Conservation (phyloP, 1,140 invertebrate species). For the Listronotus bonariensis region DNA sequence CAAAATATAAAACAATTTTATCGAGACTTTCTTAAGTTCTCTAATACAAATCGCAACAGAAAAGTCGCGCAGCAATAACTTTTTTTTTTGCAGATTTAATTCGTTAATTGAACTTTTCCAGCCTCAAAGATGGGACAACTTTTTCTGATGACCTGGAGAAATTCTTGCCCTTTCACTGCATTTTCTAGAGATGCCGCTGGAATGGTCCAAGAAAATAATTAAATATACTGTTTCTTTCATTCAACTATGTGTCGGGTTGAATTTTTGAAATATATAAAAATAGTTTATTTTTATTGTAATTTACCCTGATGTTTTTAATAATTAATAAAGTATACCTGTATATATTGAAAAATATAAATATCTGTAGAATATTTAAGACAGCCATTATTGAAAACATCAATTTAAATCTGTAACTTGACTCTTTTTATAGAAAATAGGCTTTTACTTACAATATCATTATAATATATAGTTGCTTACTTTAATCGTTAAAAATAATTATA, state of each 20-base stretch:
- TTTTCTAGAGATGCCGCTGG: constrained; percentile 6
- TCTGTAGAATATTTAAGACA: constrained; percentile 3
- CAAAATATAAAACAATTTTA: too few relatives aligned
- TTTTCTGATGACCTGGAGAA: constrained; percentile 41
- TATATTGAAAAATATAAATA: constrained; percentile 1
- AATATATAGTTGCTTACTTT: constrained; percentile 7
- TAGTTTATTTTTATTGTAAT: not conserved
- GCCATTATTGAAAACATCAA: constrained; percentile 9
- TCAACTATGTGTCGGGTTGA: constrained; percentile 11
- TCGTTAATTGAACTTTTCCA: constrained; percentile 10
- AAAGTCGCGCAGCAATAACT: too few relatives aligned
- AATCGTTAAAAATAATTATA: constrained; percentile 5
- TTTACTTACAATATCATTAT: constrained; percentile 7
- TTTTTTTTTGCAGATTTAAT: constrained; percentile 22
- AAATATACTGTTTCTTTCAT: not conserved
- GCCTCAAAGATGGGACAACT: constrained; percentile 23
- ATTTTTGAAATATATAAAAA: not conserved
- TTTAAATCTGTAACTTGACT: constrained; percentile 7
- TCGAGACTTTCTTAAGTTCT: too few relatives aligned
- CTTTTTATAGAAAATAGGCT: constrained; percentile 2
- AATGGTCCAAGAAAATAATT: constrained; percentile 4
- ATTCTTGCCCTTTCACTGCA: constrained; percentile 9
- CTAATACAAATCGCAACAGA: too few relatives aligned
- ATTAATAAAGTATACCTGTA: not conserved
- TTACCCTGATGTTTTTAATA: not conserved